Evolutionary conservation across 2,797 vertebrate genomes (phyloP), one percentile per base, ranked within the genome.

Genomic region (Borostomias antarcticus): DNA sequence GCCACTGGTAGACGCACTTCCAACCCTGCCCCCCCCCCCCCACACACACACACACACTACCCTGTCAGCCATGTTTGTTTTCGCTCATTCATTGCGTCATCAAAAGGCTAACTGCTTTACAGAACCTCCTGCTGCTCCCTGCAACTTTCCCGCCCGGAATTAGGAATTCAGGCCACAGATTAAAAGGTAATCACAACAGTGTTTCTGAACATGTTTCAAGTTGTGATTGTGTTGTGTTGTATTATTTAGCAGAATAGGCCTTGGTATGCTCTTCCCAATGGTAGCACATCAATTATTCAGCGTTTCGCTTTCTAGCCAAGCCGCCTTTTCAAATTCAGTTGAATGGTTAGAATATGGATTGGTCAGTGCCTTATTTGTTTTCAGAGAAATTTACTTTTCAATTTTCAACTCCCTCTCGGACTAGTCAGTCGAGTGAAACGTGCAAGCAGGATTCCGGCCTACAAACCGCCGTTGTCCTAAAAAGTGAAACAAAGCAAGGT

Each of bases 31-130:
- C 50, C 68, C 61, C 67, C 76, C 51, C 70, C 62, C 67, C 58
- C 76, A 85, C n/a, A n/a, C n/a, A n/a, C n/a, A n/a, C n/a, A n/a
- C n/a, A n/a, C n/a, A n/a, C n/a, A n/a, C n/a, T n/a, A n/a, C n/a
- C n/a, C n/a, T n/a, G n/a, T 85, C 86, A 84, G 86, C 85, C 90
- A 88, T 88, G 85, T 92, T 92, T 91, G 87, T 90, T 91, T 90
- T 89, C 78, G 73, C 78, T 81, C 70, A 69, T n/a, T n/a, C 74
- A 79, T 83, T 86, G 81, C 74, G 81, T 86, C 89, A 89, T 89
- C 81, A 89, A 88, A 76, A 90, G 81, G 86, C 86, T 85, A 90
- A 88, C 86, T 89, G 89, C 79, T 89, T 88, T 85, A 90, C 88
- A 91, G 88, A 86, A 87, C 86, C 88, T 88, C 88, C 86, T 88